Evolutionary conservation across 1,140 invertebrate genomes (phyloP).

Genomic region (Melanaphis sacchari): DNA sequence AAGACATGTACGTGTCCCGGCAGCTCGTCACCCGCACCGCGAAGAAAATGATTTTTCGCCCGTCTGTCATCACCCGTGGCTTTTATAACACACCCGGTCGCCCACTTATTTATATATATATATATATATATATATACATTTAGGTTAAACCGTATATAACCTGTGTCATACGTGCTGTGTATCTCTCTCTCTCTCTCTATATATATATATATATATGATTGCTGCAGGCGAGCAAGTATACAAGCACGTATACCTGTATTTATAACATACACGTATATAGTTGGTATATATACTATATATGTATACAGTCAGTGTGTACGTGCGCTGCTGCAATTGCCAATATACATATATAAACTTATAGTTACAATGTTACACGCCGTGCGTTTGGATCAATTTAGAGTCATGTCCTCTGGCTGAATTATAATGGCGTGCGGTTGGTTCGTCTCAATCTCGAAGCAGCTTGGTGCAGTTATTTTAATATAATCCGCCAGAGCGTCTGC

Average conservation of each 20-base stretch:
- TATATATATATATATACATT: background rate
- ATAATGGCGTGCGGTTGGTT: background rate
- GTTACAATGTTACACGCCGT: too few relatives aligned
- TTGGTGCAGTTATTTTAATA: background rate
- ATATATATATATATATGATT: background rate
- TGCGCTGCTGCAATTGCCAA: background rate
- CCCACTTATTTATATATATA: background rate
- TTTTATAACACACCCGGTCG: background rate
- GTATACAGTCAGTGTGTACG: background rate
- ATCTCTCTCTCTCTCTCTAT: too few relatives aligned
- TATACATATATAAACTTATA: background rate
- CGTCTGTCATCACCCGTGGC: background rate
- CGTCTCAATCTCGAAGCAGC: background rate
- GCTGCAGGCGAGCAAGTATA: background rate
- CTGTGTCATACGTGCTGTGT: background rate
- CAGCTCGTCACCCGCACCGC: background rate
- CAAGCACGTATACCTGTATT: too few relatives aligned
- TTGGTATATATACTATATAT: too few relatives aligned
- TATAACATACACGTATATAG: too few relatives aligned
- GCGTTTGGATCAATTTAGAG: background rate
- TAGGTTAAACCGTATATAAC: background rate
- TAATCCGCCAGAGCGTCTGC: background rate
- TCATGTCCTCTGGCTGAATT: slow-evolving; percentile 9
- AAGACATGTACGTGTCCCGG: background rate
- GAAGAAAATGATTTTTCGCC: background rate